A percentile compares a stretch with the other conserved stretches of the same genome.
Evolutionary conservation across 2,113 vertebrate species (phyloP).

Genomic region (Leiothrix lutea): DNA sequence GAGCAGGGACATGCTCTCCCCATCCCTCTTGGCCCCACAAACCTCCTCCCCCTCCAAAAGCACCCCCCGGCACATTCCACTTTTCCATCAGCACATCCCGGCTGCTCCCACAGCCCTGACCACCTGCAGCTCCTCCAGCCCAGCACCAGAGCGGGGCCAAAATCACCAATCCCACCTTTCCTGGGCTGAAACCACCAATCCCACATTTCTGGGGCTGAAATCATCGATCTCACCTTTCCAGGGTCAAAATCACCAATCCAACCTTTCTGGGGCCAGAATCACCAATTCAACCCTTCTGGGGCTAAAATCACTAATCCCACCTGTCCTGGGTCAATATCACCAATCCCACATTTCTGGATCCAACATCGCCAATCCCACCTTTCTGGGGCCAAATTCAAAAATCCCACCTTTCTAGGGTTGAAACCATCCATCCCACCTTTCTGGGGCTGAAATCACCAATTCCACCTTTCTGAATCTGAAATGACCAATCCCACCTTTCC

Average conservation of each 20-base stretch:
- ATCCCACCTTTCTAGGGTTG: too few relatives aligned
- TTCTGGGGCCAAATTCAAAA: background rate
- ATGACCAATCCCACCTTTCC: background rate
- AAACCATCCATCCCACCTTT: background rate
- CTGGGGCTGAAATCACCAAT: background rate
- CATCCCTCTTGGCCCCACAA: background rate
- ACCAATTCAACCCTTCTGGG: too few relatives aligned
- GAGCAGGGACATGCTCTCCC: rapidly evolving
- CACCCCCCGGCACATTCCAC: rapidly evolving
- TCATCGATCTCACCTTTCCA: background rate
- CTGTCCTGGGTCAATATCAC: background rate
- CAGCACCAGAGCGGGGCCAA: background rate
- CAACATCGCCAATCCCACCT: background rate
- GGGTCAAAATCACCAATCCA: background rate
- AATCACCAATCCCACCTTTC: background rate
- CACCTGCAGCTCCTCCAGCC: background rate
- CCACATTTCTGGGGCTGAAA: background rate
- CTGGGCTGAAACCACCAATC: background rate
- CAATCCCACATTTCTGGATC: too few relatives aligned
- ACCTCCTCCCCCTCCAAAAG: background rate
- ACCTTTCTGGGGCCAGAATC: background rate
- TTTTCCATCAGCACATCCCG: background rate
- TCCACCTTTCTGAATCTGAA: background rate
- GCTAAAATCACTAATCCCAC: background rate
- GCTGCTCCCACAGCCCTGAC: background rate